Evolutionary conservation across 2,797 vertebrate genomes (phyloP), one percentile per base, ranked within the genome.

Genomic region (Rhinella marina): DNA sequence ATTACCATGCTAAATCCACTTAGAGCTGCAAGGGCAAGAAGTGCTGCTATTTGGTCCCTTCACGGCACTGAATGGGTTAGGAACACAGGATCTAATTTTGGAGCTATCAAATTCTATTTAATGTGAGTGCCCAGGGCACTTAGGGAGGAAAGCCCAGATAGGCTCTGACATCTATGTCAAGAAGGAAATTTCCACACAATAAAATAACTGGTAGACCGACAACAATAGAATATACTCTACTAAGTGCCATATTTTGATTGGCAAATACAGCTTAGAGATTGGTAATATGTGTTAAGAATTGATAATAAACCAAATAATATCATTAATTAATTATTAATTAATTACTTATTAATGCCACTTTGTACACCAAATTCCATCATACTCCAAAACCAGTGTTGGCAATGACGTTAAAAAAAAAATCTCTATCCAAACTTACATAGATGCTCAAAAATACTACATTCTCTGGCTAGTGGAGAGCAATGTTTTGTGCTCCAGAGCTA

Each of bases 91-190:
- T 86, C 72, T 89, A 52, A 86, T 89, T 89, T 89, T 77, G 81
- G 80, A 87, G 88, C 88, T 83, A 89, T 89, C 88, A 89, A 56
- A 89, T 83, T 89, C 85, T 86, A 89, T 89, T 89, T 89, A 89
- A 83, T 84, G 66, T 89, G 72, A 89, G 87, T 84, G 81, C 88
- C 88, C 85, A 79, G 85, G 88, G 85, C 75, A 84, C 85, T 78
- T 86, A 89, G n/a, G 64, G 83, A 89, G 80, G 75, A 89, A 84
- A 89, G 41, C 73, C 79, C 73, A 79, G 73, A 89, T 87, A 86
- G 85, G 82, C 54, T 84, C 48, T 84, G 85, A 87, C 88, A 89
- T 83, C 54, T 59, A 77, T 86, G 85, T 86, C 85, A 86, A 25
- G 56, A 83, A 86, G 29, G 80, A 86, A 89, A 78, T 78, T 82